Evolutionary conservation across 2,113 vertebrate genomes (phyloP).

Genomic region (Sylvia atricapilla): DNA sequence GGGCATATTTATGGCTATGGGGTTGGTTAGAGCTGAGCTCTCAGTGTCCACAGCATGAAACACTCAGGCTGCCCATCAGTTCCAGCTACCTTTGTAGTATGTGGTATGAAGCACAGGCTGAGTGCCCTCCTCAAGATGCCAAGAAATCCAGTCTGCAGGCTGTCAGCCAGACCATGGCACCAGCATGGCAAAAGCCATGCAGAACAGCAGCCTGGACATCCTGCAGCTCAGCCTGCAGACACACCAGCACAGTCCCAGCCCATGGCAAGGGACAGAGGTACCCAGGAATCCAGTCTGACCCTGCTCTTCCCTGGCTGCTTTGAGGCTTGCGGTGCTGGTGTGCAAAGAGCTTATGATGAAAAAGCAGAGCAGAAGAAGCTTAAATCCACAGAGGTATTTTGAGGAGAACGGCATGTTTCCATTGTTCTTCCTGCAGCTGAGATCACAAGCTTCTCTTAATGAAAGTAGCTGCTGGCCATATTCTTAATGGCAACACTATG

Average conservation of each 20-base stretch:
- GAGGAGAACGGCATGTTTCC: conserved; percentile 44
- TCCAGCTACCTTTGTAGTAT: not conserved
- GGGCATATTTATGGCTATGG: not conserved
- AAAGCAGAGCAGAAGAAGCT: conserved; percentile 27
- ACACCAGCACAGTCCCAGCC: not conserved
- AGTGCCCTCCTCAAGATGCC: not conserved
- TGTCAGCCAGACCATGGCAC: not conserved
- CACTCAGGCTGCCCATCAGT: not conserved
- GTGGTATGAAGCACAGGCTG: not conserved
- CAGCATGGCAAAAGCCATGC: not conserved
- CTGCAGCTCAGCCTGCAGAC: not conserved
- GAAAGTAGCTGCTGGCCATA: conserved; percentile 43
- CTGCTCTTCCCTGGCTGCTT: not conserved
- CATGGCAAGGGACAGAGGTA: accelerated
- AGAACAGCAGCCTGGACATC: not conserved
- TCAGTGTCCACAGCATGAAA: not conserved
- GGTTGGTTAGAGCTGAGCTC: not conserved
- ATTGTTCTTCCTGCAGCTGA: conserved; percentile 45
- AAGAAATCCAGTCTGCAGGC: not conserved
- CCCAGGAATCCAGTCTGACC: not conserved
- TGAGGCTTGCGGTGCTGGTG: not conserved
- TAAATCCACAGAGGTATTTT: conserved; percentile 28
- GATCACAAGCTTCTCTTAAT: conserved; percentile 30
- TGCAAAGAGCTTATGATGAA: conserved; percentile 13
- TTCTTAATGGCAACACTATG: conserved; percentile 16